phyloP scores from a whole-genome alignment of 2,797 vertebrate species.

The Eospalax fontanierii region DNA sequence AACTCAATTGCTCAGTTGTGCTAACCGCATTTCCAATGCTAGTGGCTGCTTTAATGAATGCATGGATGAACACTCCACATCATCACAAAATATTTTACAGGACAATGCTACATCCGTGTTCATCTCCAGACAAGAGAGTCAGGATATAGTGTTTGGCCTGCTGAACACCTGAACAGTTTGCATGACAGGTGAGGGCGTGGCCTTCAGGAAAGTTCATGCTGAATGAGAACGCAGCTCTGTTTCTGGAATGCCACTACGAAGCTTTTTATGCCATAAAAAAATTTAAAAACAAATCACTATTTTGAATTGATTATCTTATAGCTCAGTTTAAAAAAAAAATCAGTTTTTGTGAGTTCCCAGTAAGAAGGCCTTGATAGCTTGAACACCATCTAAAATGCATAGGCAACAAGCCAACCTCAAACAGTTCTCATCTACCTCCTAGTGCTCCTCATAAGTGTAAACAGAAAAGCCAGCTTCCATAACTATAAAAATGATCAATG shows the following conservation, averaged over 20 bases:
- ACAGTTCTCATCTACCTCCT: not conserved
- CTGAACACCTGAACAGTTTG: not conserved
- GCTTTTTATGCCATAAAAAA: not conserved
- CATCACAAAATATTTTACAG: not conserved
- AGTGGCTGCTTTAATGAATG: not conserved
- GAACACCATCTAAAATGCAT: not conserved
- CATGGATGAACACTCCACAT: not conserved
- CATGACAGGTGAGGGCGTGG: not conserved
- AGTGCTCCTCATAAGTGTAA: not conserved
- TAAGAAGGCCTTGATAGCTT: not conserved
- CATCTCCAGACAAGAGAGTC: not conserved
- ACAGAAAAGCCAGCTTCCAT: not conserved
- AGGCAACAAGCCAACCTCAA: not conserved
- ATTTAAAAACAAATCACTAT: not conserved
- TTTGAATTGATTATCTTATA: constrained; percentile 25
- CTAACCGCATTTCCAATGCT: not conserved
- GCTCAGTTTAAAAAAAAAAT: not conserved
- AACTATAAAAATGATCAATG: not conserved
- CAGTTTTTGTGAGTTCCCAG: not conserved
- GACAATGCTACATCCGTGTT: not conserved
- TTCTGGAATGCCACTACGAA: not conserved
- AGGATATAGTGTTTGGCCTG: no score
- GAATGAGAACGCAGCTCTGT: not conserved
- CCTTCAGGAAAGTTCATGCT: not conserved
- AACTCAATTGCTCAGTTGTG: not conserved